Evolutionary conservation across 2,888 invertebrate genomes (phyloP), one percentile per base, ranked within the genome.

Genomic region (Sinelater perroti): DNA sequence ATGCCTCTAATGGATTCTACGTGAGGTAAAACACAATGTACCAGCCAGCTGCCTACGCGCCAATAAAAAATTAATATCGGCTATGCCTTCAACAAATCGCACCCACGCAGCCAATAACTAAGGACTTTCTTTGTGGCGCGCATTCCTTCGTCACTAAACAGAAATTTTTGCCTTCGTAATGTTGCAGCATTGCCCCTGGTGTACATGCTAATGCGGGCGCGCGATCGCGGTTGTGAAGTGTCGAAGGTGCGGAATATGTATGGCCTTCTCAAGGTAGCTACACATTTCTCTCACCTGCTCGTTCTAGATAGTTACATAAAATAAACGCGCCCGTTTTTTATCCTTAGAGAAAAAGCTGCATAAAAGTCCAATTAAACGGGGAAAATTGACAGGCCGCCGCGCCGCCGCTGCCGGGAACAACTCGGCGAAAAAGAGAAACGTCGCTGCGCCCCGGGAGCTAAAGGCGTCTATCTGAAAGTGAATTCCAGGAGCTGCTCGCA

Each of bases 191-290:
- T n/a, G n/a, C n/a, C n/a, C n/a, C n/a, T n/a, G n/a, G n/a, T n/a
- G n/a, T n/a, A n/a, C n/a, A n/a, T n/a, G n/a, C n/a, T n/a, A n/a
- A n/a, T n/a, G n/a, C n/a, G n/a, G n/a, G n/a, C n/a, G n/a, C n/a
- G n/a, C n/a, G n/a, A n/a, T n/a, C n/a, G n/a, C n/a, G n/a, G n/a
- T 14, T 21, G 33, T 42, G 21, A 52, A 52, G 44, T 42, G 24
- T 56, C 56, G 44, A 50, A 49, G 31, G 35, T 46, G 8, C 21
- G 21, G 45, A 47, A 36, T 47, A 54, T 50, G 57, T 59, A 62
- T 56, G 65, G 61, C 65, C 65, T 65, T 65, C 65, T 61, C 65
- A 65, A 65, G 65, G 65, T 52, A 61, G 60, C 61, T 60, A 52
- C 44, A 49, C 58, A 56, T 59, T 56, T 61, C 58, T 60, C 60